Percentiles rank a stretch among this genome's conserved stretches.
Conservation (phyloP, 2,888 invertebrate species). For the Melanophora roralis region DNA sequence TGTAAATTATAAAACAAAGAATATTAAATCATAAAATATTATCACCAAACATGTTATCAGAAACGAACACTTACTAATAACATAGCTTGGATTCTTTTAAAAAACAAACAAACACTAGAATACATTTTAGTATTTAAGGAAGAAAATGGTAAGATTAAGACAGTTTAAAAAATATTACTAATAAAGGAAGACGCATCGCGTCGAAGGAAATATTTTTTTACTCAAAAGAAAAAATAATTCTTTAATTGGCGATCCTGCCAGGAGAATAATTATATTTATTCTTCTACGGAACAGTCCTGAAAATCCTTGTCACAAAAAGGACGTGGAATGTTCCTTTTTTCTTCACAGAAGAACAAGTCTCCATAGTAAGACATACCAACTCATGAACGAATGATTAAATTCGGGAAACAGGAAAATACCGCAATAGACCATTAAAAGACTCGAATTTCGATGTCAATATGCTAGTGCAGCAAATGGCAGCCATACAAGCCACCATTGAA, state of each 20-base stretch:
- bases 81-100: no score
- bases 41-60: no score
- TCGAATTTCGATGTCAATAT: background rate
- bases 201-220: background rate
- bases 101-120: no score
- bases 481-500: slow-evolving; percentile 2
- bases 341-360: background rate
- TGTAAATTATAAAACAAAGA: no score
- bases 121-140: no score
- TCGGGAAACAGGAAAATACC: background rate
- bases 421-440: background rate
- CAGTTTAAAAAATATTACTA: no score
- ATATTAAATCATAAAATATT: no score
- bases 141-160: no score
- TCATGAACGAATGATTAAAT: no score
- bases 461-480: background rate
- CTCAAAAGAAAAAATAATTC: background rate
- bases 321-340: background rate
- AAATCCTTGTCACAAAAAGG: background rate
- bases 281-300: background rate
- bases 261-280: background rate
- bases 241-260: background rate
- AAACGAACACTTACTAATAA: no score
- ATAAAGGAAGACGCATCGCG: background rate
- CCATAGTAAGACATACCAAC: no score